These are phyloP conservation scores for Drosophila melanogaster DNA, from an alignment of 1,140 invertebrate species.

Conservation along the genomic window DNA sequence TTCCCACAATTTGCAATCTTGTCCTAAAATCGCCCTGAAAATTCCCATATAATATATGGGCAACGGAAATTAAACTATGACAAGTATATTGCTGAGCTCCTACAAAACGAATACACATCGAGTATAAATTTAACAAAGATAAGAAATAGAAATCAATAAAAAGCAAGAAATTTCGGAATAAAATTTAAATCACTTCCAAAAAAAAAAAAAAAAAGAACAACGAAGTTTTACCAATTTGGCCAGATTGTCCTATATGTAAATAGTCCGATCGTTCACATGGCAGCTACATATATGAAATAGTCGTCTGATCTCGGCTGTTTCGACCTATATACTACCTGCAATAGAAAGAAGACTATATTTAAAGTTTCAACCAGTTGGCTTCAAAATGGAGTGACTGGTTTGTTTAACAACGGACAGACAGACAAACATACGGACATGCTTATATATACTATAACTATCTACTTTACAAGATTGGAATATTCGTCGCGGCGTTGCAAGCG, in stretches of 20 bases:
- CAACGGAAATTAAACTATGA: no score
- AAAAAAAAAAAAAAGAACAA: slow-evolving; percentile 1
- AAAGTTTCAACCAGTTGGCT: slow-evolving; percentile 3
- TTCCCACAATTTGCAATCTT: background rate
- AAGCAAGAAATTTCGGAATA: background rate
- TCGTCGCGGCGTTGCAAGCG: background rate
- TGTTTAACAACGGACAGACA: slow-evolving; percentile 4
- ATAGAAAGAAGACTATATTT: slow-evolving; percentile 13
- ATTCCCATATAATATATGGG: no score
- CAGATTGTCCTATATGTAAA: slow-evolving; percentile 6
- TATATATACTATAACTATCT: background rate
- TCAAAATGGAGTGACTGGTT: slow-evolving; percentile 6
- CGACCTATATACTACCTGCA: slow-evolving; percentile 9
- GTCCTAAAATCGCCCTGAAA: background rate
- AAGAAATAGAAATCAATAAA: background rate
- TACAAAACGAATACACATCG: no score
- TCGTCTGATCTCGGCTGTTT: slow-evolving; percentile 3
- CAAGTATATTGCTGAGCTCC: no score
- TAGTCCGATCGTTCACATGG: slow-evolving; percentile 4
- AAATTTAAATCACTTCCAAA: background rate
- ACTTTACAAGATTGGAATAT: background rate
- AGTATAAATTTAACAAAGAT: no score
- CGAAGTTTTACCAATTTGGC: slow-evolving; percentile 7
- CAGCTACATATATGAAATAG: slow-evolving; percentile 7
- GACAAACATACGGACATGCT: slow-evolving; percentile 8